phyloP scores from a whole-genome alignment of 2,888 invertebrate species.

The Tachina grossa region DNA sequence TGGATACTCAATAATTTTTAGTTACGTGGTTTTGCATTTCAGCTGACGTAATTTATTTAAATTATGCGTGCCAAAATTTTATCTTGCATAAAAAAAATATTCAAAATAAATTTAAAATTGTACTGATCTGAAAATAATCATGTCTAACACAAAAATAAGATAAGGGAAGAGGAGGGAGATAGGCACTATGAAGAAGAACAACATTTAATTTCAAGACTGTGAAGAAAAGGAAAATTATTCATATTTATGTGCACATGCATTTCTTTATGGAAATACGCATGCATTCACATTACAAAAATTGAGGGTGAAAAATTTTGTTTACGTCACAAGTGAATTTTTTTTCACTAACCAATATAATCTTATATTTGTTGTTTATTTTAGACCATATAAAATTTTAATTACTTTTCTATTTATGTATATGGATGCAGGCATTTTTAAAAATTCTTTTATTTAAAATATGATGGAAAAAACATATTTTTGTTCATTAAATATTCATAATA shows the following conservation, averaged over 20 bases:
- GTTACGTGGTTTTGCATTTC: too few relatives aligned
- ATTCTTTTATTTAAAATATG: constrained; percentile 22
- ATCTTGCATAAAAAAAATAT: too few relatives aligned
- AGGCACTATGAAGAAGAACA: too few relatives aligned
- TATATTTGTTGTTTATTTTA: not conserved
- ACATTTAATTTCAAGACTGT: not conserved
- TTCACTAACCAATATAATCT: constrained; percentile 9
- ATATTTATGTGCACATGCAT: not conserved
- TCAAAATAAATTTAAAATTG: too few relatives aligned
- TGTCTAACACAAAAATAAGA: too few relatives aligned
- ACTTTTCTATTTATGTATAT: constrained; percentile 1
- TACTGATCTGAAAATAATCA: too few relatives aligned
- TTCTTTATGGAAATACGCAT: not conserved
- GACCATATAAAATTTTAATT: not conserved
- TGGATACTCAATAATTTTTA: too few relatives aligned
- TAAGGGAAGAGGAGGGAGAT: too few relatives aligned
- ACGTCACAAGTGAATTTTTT: not conserved
- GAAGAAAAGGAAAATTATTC: not conserved
- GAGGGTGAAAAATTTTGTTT: constrained; percentile 31
- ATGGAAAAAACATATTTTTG: not conserved
- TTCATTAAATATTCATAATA: constrained; percentile 23
- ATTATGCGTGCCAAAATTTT: too few relatives aligned
- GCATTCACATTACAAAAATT: not conserved
- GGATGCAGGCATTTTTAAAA: not conserved
- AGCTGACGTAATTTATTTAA: too few relatives aligned